phyloP scores from a whole-genome alignment of 2,797 vertebrate genomes.

The Anas bernieri region DNA sequence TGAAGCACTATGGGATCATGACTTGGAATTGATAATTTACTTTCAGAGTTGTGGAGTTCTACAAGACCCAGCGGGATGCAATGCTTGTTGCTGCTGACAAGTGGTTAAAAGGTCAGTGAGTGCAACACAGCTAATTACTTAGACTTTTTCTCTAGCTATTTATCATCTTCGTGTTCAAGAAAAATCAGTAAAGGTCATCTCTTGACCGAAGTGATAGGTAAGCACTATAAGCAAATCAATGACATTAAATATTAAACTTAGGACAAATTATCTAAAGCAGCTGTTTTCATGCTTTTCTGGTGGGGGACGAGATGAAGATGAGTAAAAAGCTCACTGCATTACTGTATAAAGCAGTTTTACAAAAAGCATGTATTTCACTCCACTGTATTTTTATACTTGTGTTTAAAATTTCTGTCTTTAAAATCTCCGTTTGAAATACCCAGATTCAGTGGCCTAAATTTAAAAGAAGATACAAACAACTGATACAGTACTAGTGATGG shows the following conservation, averaged over 20 bases:
- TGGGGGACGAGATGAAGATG: background rate
- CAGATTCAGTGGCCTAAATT: background rate
- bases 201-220: slow-evolving; percentile 1
- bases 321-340: background rate
- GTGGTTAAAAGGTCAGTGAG: slow-evolving; percentile 89
- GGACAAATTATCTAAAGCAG: background rate
- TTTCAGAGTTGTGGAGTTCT: slow-evolving; percentile 89
- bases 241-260: slow-evolving; percentile 5
- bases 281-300: background rate
- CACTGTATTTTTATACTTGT: background rate
- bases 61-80: slow-evolving; percentile 85
- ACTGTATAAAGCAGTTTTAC: background rate
- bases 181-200: background rate
- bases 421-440: background rate
- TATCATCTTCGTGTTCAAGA: background rate
- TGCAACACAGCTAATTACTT: background rate
- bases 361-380: background rate
- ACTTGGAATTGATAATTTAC: background rate
- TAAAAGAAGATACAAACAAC: background rate
- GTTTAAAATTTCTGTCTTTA: background rate
- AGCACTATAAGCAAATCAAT: slow-evolving; percentile 17
- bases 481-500: fast-evolving
- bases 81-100: slow-evolving; percentile 89
- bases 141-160: background rate
- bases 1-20: background rate